Percentiles rank a stretch among this genome's conserved stretches.
Conservation (phyloP, 2,888 invertebrate species). For the Chromoteleia sp. region DNA sequence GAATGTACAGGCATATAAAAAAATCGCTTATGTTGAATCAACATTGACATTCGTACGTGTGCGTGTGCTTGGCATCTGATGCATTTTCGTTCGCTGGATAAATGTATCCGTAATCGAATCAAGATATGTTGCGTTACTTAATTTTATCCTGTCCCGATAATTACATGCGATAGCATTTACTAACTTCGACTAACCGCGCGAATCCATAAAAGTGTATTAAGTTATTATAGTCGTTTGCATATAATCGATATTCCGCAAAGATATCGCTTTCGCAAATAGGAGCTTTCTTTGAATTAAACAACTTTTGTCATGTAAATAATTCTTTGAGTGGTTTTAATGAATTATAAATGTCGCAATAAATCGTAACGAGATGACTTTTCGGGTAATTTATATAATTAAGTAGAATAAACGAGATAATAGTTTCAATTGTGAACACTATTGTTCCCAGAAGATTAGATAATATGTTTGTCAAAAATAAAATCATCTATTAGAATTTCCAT, state of each 20-base stretch:
- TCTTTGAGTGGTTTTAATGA: slow-evolving; percentile 50
- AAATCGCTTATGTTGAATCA: too few relatives aligned
- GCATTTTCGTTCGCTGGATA: slow-evolving; percentile 12
- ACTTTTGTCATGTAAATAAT: slow-evolving; percentile 53
- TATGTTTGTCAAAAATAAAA: neutral
- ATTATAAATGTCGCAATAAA: slow-evolving; percentile 37
- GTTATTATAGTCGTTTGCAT: slow-evolving; percentile 66
- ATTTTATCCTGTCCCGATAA: slow-evolving; percentile 43
- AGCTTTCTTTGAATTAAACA: slow-evolving; percentile 62
- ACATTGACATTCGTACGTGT: too few relatives aligned
- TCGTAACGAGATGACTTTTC: slow-evolving; percentile 14
- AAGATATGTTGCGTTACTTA: slow-evolving; percentile 42
- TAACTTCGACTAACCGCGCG: slow-evolving; percentile 50
- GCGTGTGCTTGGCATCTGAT: too few relatives aligned
- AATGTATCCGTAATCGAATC: slow-evolving; percentile 47
- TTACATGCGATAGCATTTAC: slow-evolving; percentile 54
- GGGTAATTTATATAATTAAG: slow-evolving; percentile 19
- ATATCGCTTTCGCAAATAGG: slow-evolving; percentile 53
- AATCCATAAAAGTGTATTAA: slow-evolving; percentile 61
- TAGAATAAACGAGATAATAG: neutral
- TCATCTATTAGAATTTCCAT: neutral
- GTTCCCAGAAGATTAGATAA: neutral
- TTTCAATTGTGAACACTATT: neutral
- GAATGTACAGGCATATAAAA: too few relatives aligned
- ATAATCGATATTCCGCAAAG: slow-evolving; percentile 65